These are phyloP conservation scores for Sesamia inferens DNA, from an alignment of 2,888 invertebrate genomes.

Conservation along the genomic window DNA sequence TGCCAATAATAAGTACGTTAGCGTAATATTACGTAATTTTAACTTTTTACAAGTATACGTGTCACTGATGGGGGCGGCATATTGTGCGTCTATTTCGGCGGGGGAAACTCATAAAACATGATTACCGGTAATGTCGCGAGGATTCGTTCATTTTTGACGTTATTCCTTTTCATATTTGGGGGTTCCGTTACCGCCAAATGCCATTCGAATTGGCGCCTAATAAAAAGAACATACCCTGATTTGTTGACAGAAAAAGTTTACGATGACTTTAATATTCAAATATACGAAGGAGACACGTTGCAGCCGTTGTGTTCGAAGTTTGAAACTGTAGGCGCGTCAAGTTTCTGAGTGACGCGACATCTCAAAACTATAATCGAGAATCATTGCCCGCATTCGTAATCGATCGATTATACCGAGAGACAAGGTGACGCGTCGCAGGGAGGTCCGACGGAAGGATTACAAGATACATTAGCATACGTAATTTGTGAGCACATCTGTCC, in stretches of 20 bases:
- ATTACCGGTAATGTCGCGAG: constrained; percentile 83
- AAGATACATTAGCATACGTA: constrained; percentile 87
- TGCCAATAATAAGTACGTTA: constrained; percentile 68
- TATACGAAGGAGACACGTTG: constrained; percentile 22
- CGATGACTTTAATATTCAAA: constrained; percentile 51
- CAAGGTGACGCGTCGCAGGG: constrained; percentile 77
- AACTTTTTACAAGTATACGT: constrained; percentile 83
- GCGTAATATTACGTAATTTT: constrained; percentile 76
- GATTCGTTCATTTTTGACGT: constrained; percentile 80
- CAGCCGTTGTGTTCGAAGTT: constrained; percentile 44
- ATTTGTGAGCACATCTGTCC: constrained; percentile 85
- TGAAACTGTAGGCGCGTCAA: constrained; percentile 56
- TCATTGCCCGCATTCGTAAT: constrained; percentile 78
- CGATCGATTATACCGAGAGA: constrained; percentile 81
- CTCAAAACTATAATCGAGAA: constrained; percentile 67
- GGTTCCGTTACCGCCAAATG: constrained; percentile 63
- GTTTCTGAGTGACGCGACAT: constrained; percentile 69
- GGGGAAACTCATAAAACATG: constrained; percentile 86
- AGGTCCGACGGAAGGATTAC: constrained; percentile 88
- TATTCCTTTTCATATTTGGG: constrained; percentile 70
- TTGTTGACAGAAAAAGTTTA: constrained; percentile 53
- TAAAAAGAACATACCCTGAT: constrained; percentile 56
- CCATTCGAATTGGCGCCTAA: constrained; percentile 59
- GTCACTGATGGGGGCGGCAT: constrained; percentile 75
- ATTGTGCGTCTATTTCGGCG: constrained; percentile 79